Evolutionary conservation across 2,113 vertebrate genomes (phyloP), one percentile per base, ranked within the genome.

Genomic region (Oxyruncus cristatus): DNA sequence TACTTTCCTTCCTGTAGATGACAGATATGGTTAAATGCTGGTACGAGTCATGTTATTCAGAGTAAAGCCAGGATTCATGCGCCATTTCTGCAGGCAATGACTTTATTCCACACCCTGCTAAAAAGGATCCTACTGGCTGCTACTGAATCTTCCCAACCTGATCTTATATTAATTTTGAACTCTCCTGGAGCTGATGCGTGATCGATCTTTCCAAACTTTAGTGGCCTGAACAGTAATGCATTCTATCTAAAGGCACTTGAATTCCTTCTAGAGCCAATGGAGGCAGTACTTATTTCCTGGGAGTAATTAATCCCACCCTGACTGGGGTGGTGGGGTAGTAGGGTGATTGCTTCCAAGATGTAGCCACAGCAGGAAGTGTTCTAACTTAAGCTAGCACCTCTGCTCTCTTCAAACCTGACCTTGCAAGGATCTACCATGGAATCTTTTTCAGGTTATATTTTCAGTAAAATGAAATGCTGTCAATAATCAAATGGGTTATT

Each of bases 1-100:
- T 93, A n/a, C 24, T 76, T 94, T 42, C 19, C 22, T 96, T 95
- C 82, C 90, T 85, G 88, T 58, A 58, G 78, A 58, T 92, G 74
- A 79, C n/a, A 65, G 53, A 56, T 81, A 81, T 0, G 35, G 42
- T 50, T 89, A 79, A 76, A 41, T 93, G 58, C 58, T 94, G 58
- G 32, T 75, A 11, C 26, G 8, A 33, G 55, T 37, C 18, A 33
- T n/a, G 83, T 58, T 90, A 37, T 13, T 88, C 18, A 47, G 37
- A 35, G 8, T 19, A 14, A 74, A 67, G 20, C 23, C 52, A 68
- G 49, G 47, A 58, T 77, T 68, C 32, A 26, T 33, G 28, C 1
- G 2, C 23, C 3, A 1, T 30, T 58, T 46, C 44, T 62, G 6
- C 53, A 61, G 53, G 28, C 66, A 67, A 14, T 41, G 33, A 7